Base-by-base conservation (phyloP, 2,888 invertebrate genomes). In the Epistrophe eligans region DNA sequence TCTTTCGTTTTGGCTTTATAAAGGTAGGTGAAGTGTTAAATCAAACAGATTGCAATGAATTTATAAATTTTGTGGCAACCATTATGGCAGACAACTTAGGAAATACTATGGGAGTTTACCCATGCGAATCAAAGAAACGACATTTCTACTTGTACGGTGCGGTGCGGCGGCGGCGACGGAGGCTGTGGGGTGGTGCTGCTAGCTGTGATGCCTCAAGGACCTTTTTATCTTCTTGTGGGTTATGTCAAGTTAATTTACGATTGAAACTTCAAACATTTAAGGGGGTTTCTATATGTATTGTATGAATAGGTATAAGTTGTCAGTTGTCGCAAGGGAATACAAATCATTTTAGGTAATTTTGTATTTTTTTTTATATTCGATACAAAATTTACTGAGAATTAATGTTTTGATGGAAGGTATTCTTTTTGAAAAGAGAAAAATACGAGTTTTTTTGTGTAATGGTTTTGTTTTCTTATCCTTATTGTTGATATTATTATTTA, bases 41-140 rank as follows among this genome's bases (percentile, higher is more conserved):
- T 87, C 82, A 87, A 83, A 82, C 82, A 79, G 79, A 87, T 87
- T 79, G 79, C 82, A 82, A 87, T 87, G 82, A 87, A 87, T 87
- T 79, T 83, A 79, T 87, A 87, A 79, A 87, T 87, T 82, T 72
- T 76, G 82, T 72, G 82, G 79, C 72, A 87, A 74, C 74, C 76
- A 72, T 87, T 82, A 81, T 87, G 87, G 76, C 74, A 80, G 38
- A 67, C 52, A 52, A 52, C 24, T 52, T 55, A 32, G 28, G 9
- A n/a, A 32, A 55, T 55, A 8, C 28, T 55, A 9, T 4, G 17
- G 8, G 10, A 43, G 38, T 15, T 40, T 19, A 43, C 2, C 24
- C 62, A 43, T 24, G 24, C 24, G 24, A 43, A 43, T 40, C 5
- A 24, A 15, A 15, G 24, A 43, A 62, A 62, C 40, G 62, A 43